These are phyloP conservation scores for Echinarachnius parma DNA, from an alignment of 53 echinoderm and acorn worm species.

Conservation along the genomic window DNA sequence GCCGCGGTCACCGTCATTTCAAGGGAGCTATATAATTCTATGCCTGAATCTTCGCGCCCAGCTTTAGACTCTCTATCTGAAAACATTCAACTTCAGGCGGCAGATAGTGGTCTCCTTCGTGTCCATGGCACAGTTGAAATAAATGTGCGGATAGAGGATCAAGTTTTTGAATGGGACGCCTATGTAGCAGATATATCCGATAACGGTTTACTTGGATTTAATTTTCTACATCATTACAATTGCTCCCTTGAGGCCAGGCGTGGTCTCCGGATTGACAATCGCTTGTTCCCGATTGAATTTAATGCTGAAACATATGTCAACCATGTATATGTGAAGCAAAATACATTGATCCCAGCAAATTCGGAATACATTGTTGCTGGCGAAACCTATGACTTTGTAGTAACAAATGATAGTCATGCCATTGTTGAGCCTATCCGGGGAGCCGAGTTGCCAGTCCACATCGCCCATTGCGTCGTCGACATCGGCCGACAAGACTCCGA, in stretches of 20 bases:
- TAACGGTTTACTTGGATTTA: conserved; percentile 24
- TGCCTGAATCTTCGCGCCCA: conserved; percentile 7
- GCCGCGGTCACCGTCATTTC: conserved; percentile 33
- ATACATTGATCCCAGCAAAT: conserved; percentile 19
- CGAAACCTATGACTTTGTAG: neutral
- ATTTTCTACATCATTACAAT: conserved; percentile 28
- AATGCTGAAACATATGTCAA: neutral
- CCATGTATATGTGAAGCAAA: conserved; percentile 20
- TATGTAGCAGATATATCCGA: conserved; percentile 26
- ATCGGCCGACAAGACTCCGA: conserved; percentile 27
- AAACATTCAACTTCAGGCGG: conserved; percentile 16
- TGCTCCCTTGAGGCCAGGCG: conserved; percentile 26
- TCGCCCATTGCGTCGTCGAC: conserved; percentile 12
- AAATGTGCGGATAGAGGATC: conserved; percentile 6
- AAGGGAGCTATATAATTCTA: neutral
- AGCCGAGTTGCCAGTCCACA: neutral
- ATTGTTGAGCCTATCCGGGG: conserved; percentile 19
- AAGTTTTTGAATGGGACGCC: conserved; percentile 16
- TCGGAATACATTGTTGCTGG: conserved; percentile 34
- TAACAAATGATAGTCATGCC: neutral
- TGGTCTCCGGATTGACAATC: conserved; percentile 15
- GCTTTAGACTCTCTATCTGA: conserved; percentile 7
- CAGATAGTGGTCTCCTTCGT: neutral
- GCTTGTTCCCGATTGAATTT: conserved; percentile 16
- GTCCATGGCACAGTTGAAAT: conserved; percentile 21